phyloP scores from a whole-genome alignment of 2,888 invertebrate genomes.

The Elegia similella region DNA sequence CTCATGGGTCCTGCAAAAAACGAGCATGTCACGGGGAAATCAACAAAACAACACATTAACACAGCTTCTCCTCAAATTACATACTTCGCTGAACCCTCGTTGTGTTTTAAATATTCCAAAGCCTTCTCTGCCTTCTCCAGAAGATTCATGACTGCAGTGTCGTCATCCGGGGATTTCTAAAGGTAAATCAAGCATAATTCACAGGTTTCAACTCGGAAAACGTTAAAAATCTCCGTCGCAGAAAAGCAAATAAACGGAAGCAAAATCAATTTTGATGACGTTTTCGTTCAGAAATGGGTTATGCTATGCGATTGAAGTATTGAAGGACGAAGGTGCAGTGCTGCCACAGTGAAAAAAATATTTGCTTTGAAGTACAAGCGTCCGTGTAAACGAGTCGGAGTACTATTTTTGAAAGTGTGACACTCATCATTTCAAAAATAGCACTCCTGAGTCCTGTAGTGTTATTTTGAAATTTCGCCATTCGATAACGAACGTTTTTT shows the following conservation, averaged over 20 bases:
- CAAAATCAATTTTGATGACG: conserved; percentile 51
- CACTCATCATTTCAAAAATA: no score
- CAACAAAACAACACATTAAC: conserved; percentile 18
- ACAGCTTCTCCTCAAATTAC: conserved; percentile 32
- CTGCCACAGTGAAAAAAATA: no score
- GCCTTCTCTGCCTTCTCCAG: conserved; percentile 76
- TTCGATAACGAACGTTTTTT: no score
- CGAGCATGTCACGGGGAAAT: not conserved
- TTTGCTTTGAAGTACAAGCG: no score
- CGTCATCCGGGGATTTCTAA: conserved; percentile 34
- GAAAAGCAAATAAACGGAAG: conserved; percentile 49
- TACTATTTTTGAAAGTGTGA: no score
- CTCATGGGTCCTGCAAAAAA: conserved; percentile 64
- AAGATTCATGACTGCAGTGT: conserved; percentile 60
- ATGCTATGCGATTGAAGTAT: no score
- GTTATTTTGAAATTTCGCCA: no score
- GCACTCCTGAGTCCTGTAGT: no score
- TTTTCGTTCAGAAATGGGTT: conserved; percentile 20
- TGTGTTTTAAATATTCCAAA: conserved; percentile 66
- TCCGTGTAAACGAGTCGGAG: no score
- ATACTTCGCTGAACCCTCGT: conserved; percentile 63
- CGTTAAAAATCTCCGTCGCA: conserved; percentile 35
- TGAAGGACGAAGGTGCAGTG: no score
- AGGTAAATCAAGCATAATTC: conserved; percentile 38
- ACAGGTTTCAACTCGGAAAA: conserved; percentile 25